These are phyloP conservation scores for Electrona antarctica DNA, from an alignment of 2,113 vertebrate species.

Conservation along the genomic window DNA sequence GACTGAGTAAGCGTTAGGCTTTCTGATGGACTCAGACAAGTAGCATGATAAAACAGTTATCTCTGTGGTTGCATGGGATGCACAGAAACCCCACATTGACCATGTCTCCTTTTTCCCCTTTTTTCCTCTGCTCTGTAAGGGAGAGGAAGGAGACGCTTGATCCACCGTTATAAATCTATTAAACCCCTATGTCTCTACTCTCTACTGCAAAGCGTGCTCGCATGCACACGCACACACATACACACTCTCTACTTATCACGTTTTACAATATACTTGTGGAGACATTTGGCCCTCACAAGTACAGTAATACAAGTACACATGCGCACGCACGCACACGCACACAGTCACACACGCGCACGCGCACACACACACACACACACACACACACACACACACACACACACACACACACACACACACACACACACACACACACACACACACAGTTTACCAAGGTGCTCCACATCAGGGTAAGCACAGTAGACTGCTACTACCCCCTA, in stretches of 20 bases:
- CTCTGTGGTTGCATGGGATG: not conserved
- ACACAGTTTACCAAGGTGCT: not conserved
- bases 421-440: constrained; percentile 1
- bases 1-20: not conserved
- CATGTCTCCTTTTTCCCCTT: not conserved
- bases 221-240: too few species aligned
- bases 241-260: too few species aligned
- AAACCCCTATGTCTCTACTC: constrained; percentile 20
- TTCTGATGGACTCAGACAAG: not conserved
- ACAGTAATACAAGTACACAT: too few species aligned
- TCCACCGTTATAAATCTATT: constrained; percentile 29
- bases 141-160: constrained; percentile 3
- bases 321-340: too few species aligned
- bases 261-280: too few species aligned
- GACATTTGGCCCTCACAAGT: too few species aligned
- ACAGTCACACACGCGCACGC: too few species aligned
- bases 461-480: constrained; percentile 1
- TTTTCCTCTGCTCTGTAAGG: constrained; percentile 14
- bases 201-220: not conserved
- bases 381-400: constrained; percentile 5
- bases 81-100: constrained; percentile 8
- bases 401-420: constrained; percentile 3
- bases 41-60: not conserved
- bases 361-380: not conserved
- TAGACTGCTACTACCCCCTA: constrained; percentile 82